Evolutionary conservation across 2,113 vertebrate species (phyloP), one percentile per base, ranked within the genome.

Genomic region (sheep (Ovis aries)): DNA sequence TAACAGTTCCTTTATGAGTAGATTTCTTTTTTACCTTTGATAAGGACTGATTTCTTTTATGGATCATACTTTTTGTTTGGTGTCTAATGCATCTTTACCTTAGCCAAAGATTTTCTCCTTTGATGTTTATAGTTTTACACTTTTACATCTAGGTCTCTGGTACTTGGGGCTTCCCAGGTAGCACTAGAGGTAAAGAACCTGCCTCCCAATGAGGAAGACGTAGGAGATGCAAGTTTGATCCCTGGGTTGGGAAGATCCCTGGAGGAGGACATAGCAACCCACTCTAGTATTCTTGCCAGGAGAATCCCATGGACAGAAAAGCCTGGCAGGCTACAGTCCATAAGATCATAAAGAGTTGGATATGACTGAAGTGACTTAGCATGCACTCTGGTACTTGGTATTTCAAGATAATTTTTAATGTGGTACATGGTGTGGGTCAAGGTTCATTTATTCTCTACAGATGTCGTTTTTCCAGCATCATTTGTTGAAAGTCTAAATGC

Each of bases 11-110:
- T 86, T 81, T n/a, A 78, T 80, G 12, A 77, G 53, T 74, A 84
- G n/a, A 48, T 78, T 55, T 23, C 8, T 90, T 25, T 89, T 13
- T 43, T 25, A 55, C 50, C 45, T 94, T 81, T 60, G 14, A 88
- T 64, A 3, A 88, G 29, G 12, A 57, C 7, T 64, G 62, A 15
- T 50, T 91, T 53, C 45, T 85, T 90, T 77, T 88, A 77, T 31
- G 36, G 14, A 29, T 50, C 40, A 88, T 36, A 25, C 4, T 88
- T 95, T 90, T 90, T 21, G 14, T 86, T 25, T 77, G 31, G 52
- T 86, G 31, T 33, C 21, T 86, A 86, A 91, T 15, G 71, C 92
- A 86, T 36, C 13, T 53, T 97, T 82, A 23, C 12, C 29, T 59
- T 78, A 82, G 2, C 27, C 29, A 53, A 80, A 78, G 10, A 43